These are phyloP conservation scores for Oreochromis aureus DNA, from an alignment of 2,113 vertebrate species.

Conservation along the genomic window DNA sequence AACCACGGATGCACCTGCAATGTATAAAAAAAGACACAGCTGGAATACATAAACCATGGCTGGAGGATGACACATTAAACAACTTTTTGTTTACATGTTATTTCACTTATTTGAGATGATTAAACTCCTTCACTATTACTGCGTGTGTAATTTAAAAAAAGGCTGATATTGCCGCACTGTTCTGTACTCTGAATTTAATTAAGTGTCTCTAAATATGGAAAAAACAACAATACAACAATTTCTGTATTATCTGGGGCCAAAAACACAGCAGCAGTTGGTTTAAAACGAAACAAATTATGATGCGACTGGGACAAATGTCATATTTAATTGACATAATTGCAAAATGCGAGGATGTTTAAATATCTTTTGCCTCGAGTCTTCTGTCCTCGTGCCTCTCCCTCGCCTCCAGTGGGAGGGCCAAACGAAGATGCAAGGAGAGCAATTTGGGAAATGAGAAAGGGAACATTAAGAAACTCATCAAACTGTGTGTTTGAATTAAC, in stretches of 20 bases:
- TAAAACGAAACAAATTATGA: not conserved
- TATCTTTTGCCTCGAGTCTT: not conserved
- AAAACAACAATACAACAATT: not conserved
- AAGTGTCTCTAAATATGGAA: not conserved
- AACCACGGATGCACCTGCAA: not conserved
- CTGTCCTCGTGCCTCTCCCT: not conserved
- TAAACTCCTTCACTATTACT: not conserved
- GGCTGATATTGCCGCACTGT: not conserved
- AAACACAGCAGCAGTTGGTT: fast-evolving
- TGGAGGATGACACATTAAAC: not conserved
- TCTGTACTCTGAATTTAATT: not conserved
- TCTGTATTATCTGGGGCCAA: not conserved
- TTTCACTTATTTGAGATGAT: not conserved
- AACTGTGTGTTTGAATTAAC: not conserved
- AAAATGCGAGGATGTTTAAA: not conserved
- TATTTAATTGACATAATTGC: not conserved
- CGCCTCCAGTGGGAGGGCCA: not conserved
- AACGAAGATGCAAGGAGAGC: not conserved
- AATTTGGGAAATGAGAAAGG: not conserved
- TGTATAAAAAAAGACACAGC: not conserved
- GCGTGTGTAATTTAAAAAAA: not conserved
- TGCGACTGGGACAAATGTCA: not conserved
- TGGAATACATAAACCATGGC: not conserved
- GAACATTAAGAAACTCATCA: not conserved
- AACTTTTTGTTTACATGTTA: not conserved